Percentiles rank a stretch among this genome's conserved stretches.
phyloP scores from a whole-genome alignment of 2,113 vertebrate species.

The Melanotaenia duboulayi region DNA sequence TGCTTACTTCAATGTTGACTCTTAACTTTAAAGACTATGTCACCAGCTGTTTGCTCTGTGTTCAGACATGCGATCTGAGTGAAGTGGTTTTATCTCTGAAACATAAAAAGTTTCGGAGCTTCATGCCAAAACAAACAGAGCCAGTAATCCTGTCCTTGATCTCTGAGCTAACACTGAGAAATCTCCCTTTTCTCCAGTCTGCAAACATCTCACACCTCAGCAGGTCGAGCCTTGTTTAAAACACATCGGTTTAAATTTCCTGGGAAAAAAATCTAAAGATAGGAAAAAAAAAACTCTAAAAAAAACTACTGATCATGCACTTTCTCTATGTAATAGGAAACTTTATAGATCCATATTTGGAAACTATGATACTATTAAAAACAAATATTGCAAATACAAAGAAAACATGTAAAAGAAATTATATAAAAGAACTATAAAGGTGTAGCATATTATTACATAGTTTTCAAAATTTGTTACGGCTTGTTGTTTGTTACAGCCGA shows the following conservation, averaged over 20 bases:
- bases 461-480: neutral
- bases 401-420: no score
- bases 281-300: neutral
- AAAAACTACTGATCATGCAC: rapidly evolving
- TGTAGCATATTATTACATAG: no score
- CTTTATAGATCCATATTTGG: no score
- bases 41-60: constrained; percentile 23
- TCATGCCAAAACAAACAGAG: constrained; percentile 43
- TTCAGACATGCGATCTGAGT: constrained; percentile 4
- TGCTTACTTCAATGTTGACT: constrained; percentile 24
- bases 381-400: no score
- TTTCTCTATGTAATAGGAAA: no score
- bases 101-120: constrained; percentile 8
- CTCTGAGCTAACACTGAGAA: constrained; percentile 16
- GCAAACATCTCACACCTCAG: constrained; percentile 23
- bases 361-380: no score
- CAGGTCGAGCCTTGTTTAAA: constrained; percentile 35
- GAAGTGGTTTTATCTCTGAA: constrained; percentile 44
- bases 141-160: constrained; percentile 42
- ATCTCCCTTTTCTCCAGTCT: constrained; percentile 10
- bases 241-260: neutral
- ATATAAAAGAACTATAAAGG: no score
- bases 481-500: constrained; percentile 65
- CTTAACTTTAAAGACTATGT: constrained; percentile 23
- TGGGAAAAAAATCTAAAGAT: neutral